Conservation (phyloP, 2,113 vertebrate species). For the Carettochelys insculpta region DNA sequence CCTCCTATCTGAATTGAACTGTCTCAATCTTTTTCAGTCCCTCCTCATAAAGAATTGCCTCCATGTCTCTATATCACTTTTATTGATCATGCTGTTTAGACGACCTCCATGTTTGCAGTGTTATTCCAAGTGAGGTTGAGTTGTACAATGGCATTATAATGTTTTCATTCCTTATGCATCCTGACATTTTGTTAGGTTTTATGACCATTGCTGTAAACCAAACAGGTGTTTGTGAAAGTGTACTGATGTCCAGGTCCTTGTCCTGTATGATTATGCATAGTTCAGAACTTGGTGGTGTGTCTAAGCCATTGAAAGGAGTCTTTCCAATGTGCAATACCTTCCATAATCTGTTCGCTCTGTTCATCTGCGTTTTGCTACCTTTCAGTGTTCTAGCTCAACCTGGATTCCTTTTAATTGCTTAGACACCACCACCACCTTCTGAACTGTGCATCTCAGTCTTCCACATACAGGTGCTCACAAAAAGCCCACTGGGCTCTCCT, state of each 20-base stretch:
- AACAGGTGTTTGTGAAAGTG: not conserved
- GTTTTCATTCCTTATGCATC: not conserved
- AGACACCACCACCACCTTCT: no score
- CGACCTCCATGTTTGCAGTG: not conserved
- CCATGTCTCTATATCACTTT: not conserved
- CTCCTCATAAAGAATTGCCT: not conserved
- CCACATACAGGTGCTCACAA: slow-evolving; percentile 28
- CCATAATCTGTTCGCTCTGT: slow-evolving; percentile 51
- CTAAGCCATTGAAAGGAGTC: not conserved
- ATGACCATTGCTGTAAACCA: not conserved
- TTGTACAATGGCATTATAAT: not conserved
- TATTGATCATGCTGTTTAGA: not conserved
- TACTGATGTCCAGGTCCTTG: not conserved
- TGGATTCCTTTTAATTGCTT: no score
- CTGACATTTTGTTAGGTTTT: not conserved
- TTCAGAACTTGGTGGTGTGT: not conserved
- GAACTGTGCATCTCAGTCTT: slow-evolving; percentile 35
- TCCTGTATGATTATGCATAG: fast-evolving
- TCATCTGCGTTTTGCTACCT: slow-evolving; percentile 35
- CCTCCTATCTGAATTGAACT: not conserved
- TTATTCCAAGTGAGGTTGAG: not conserved
- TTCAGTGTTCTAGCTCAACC: slow-evolving; percentile 49
- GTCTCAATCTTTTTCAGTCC: not conserved
- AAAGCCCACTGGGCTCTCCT: slow-evolving; percentile 18
- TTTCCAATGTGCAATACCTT: slow-evolving; percentile 50